These are phyloP conservation scores for Brotogeris chrysoptera DNA, from an alignment of 2,797 vertebrate species.

Conservation along the genomic window DNA sequence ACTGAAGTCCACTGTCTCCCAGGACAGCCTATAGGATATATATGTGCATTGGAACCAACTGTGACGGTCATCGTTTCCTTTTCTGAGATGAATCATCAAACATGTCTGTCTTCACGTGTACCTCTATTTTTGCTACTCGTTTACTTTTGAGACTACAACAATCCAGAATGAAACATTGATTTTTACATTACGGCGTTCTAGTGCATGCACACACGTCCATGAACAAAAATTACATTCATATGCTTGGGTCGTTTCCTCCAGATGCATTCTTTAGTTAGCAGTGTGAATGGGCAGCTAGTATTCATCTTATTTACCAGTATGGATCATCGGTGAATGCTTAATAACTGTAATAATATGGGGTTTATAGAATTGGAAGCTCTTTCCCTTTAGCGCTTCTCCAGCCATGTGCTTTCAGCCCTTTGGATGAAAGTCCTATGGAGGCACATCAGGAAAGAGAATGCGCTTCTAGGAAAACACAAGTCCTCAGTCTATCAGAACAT, in stretches of 20 bases:
- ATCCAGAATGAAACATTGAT: neutral
- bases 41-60: neutral
- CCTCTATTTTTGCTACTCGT: neutral
- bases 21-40: neutral
- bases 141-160: neutral
- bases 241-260: neutral
- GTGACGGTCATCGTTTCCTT: neutral
- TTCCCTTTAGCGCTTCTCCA: neutral
- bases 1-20: neutral
- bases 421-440: neutral
- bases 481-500: neutral
- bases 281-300: neutral
- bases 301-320: neutral
- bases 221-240: neutral
- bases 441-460: neutral
- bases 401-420: neutral
- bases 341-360: neutral
- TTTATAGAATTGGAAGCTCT: neutral
- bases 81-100: neutral
- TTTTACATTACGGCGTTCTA: neutral
- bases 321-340: neutral
- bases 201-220: rapidly evolving
- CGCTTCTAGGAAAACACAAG: neutral
- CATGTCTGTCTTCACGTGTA: neutral
- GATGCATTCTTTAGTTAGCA: neutral